phyloP scores from a whole-genome alignment of 2,888 invertebrate species.

The Urechis unicinctus region DNA sequence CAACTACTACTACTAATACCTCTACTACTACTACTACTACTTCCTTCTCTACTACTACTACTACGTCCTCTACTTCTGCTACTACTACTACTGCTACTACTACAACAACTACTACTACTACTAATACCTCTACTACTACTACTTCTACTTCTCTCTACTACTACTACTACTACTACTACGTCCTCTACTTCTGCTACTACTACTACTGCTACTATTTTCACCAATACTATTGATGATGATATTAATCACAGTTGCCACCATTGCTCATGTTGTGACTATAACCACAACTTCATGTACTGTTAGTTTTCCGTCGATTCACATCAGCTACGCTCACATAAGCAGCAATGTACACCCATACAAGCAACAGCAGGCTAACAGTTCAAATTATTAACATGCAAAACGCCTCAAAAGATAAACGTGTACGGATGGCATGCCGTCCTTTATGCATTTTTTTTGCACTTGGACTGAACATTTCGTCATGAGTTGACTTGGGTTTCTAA shows the following conservation, averaged over 20 bases:
- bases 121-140: neutral
- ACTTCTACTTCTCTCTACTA: neutral
- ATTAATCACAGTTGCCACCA: slow-evolving; percentile 4
- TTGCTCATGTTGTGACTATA: slow-evolving; percentile 1
- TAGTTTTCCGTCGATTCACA: too few species aligned
- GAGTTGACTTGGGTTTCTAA: too few species aligned
- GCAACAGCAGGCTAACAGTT: too few species aligned
- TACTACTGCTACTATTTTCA: slow-evolving; percentile 1
- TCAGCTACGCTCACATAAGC: too few species aligned
- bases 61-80: slow-evolving; percentile 2
- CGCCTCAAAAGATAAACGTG: too few species aligned
- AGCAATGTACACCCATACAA: too few species aligned
- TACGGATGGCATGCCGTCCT: too few species aligned
- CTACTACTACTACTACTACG: neutral
- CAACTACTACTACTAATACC: slow-evolving; percentile 4
- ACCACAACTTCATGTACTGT: slow-evolving; percentile 1
- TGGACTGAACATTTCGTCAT: too few species aligned
- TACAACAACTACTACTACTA: slow-evolving; percentile 4
- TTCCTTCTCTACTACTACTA: slow-evolving; percentile 2
- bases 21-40: slow-evolving; percentile 2
- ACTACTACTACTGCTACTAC: slow-evolving; percentile 1
- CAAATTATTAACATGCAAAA: too few species aligned
- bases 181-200: neutral
- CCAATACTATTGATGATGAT: slow-evolving; percentile 2
- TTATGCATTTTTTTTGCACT: too few species aligned